Conservation (phyloP, 2,113 vertebrate species). For the Entelurus aequoreus region DNA sequence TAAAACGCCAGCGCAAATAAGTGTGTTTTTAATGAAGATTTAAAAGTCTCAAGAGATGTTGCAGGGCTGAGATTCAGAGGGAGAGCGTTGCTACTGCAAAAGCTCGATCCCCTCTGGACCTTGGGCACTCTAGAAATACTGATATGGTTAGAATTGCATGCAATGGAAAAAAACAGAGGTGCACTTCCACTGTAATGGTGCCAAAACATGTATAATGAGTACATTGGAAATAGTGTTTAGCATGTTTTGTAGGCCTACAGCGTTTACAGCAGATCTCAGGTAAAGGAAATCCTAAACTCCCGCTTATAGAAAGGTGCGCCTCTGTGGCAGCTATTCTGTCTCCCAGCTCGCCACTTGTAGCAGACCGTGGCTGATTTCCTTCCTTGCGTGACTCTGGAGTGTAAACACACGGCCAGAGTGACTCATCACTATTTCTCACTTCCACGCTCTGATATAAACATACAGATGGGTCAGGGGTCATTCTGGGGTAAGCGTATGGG, state of each 20-base stretch:
- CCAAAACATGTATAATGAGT: neutral
- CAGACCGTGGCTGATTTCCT: conserved; percentile 73
- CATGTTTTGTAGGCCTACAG: conserved; percentile 29
- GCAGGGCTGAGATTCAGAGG: too few relatives aligned
- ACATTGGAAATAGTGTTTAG: neutral
- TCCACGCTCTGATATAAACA: conserved; percentile 74
- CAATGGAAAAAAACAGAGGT: too few relatives aligned
- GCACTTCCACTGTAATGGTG: too few relatives aligned
- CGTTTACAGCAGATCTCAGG: conserved; percentile 35
- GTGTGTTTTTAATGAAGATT: too few relatives aligned
- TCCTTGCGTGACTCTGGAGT: conserved; percentile 73
- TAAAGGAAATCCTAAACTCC: conserved; percentile 32
- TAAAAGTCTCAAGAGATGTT: too few relatives aligned
- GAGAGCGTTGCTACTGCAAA: too few relatives aligned
- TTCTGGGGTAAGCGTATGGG: conserved; percentile 49
- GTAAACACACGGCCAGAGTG: conserved; percentile 70
- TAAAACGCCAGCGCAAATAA: too few relatives aligned
- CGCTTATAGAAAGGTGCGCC: conserved; percentile 45
- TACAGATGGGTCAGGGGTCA: conserved; percentile 66
- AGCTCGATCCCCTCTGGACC: neutral
- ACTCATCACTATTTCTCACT: conserved; percentile 75
- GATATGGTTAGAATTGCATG: too few relatives aligned
- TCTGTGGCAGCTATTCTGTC: conserved; percentile 59
- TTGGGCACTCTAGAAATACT: neutral
- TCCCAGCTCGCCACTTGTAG: conserved; percentile 67